Percentiles rank a stretch among this genome's conserved stretches.
Conservation (phyloP, 1,140 invertebrate genomes). For the Drosophila tropicalis region DNA sequence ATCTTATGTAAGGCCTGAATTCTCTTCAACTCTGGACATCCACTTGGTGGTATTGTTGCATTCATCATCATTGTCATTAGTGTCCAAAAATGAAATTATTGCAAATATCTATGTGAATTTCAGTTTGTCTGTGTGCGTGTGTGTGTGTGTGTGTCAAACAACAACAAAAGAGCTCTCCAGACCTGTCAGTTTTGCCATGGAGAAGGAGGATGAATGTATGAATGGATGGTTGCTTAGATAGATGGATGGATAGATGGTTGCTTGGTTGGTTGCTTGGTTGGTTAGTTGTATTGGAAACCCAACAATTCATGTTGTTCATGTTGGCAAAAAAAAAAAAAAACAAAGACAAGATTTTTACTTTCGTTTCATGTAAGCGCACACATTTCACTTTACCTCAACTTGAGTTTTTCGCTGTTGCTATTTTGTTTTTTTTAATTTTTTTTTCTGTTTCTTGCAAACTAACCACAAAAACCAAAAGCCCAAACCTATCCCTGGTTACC, state of each 20-base stretch:
- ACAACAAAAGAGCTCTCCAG: constrained; percentile 57
- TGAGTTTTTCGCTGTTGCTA: constrained; percentile 16
- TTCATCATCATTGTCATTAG: constrained; percentile 69
- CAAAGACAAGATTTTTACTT: constrained; percentile 64
- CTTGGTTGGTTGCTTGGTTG: not conserved
- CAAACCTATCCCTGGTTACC: constrained; percentile 7
- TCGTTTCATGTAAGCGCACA: constrained; percentile 59
- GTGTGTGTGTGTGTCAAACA: constrained; percentile 44
- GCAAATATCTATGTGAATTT: constrained; percentile 51
- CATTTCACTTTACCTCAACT: constrained; percentile 58
- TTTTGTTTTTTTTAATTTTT: constrained; percentile 24
- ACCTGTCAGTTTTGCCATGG: constrained; percentile 35
- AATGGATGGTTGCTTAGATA: not conserved
- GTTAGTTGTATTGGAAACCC: constrained; percentile 15
- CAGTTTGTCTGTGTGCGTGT: not conserved
- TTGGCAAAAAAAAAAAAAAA: constrained; percentile 17
- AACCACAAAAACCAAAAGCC: constrained; percentile 6
- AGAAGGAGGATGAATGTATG: constrained; percentile 11
- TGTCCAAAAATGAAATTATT: constrained; percentile 74
- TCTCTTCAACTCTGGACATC: constrained; percentile 72
- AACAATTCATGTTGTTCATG: constrained; percentile 11
- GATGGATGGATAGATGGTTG: not conserved
- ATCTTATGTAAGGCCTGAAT: constrained; percentile 62
- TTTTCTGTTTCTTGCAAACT: not conserved
- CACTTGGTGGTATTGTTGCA: constrained; percentile 57